Base-by-base conservation (phyloP, 2,888 invertebrate genomes). In the Tetranychus piercei region DNA sequence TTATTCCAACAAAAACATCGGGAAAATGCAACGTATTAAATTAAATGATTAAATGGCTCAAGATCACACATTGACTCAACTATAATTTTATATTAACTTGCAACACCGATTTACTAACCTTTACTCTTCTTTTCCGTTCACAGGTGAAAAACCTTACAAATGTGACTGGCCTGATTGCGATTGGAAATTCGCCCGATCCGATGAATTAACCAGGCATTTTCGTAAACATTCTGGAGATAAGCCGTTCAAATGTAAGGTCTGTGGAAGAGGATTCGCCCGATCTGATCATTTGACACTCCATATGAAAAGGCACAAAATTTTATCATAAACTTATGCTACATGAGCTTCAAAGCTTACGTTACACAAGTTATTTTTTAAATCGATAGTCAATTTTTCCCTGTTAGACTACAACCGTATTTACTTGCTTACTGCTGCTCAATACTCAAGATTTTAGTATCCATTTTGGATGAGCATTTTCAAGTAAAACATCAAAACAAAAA, bases 241-340 rank as follows among this genome's bases (percentile, higher is more conserved):
- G 79, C 86, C 86, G 6, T 86, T 86, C 82, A 82, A 83, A 78
- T 86, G 86, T 80, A 82, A 82, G 79, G 85, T 85, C 64, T 86
- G 86, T 79, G 85, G 86, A 70, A 81, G 86, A 44, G 83, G 84
- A 76, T 86, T 86, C 80, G 86, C 86, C 66, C 81, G 86, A 6
- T 85, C 85, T n/a, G 86, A 86, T 79, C 86, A 86, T 79, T 80
- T 86, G 71, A 86, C 86, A 18, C 82, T 86, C 55, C 86, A 86
- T 81, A 85, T 84, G 84, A 86, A 85, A 80, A 81, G 86, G 43
- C 86, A 86, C 84, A 86, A 69, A 23, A 69, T 69, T 20, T 23
- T 69, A 69, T 11, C 34, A 20, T 69, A 69, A 23, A 20, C 11
- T 11, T 20, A 69, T 23, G 11, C 11, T 20, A 6, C n/a, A 69